Conservation (phyloP, 1,140 invertebrate genomes). For the Nylanderia fulva region DNA sequence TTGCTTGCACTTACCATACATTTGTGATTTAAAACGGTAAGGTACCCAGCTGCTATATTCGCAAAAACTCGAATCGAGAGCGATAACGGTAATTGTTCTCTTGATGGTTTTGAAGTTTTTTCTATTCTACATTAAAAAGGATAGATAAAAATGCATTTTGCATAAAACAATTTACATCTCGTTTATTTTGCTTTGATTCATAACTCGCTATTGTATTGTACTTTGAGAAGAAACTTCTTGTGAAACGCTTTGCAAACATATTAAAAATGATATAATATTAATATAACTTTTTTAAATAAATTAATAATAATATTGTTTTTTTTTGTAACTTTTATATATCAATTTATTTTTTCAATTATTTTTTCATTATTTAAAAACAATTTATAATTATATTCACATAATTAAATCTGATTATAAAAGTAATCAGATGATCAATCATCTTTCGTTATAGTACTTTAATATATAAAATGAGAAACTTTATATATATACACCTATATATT, state of each 20-base stretch:
- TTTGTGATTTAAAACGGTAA: slow-evolving; percentile 46
- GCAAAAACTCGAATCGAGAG: slow-evolving; percentile 37
- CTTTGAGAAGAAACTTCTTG: neutral
- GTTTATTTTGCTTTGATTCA: neutral
- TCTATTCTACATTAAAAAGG: neutral
- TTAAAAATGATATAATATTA: neutral
- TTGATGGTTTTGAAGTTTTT: neutral
- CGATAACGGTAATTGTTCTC: slow-evolving; percentile 19
- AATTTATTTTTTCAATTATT: neutral
- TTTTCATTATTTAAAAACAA: neutral
- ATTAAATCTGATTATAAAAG: neutral
- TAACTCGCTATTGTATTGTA: neutral
- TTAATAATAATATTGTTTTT: neutral
- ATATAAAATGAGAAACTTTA: neutral
- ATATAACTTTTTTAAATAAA: neutral
- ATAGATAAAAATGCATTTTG: slow-evolving; percentile 5
- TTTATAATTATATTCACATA: neutral
- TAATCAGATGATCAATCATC: neutral
- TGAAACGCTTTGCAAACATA: neutral
- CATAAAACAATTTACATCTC: slow-evolving; percentile 29
- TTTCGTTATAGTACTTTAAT: neutral
- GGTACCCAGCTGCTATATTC: slow-evolving; percentile 7
- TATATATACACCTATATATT: too few relatives aligned
- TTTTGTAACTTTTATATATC: too few relatives aligned
- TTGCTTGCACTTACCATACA: slow-evolving; percentile 27